These are phyloP conservation scores for Chionoecetes opilio DNA, from an alignment of 1,140 invertebrate genomes.

Conservation along the genomic window DNA sequence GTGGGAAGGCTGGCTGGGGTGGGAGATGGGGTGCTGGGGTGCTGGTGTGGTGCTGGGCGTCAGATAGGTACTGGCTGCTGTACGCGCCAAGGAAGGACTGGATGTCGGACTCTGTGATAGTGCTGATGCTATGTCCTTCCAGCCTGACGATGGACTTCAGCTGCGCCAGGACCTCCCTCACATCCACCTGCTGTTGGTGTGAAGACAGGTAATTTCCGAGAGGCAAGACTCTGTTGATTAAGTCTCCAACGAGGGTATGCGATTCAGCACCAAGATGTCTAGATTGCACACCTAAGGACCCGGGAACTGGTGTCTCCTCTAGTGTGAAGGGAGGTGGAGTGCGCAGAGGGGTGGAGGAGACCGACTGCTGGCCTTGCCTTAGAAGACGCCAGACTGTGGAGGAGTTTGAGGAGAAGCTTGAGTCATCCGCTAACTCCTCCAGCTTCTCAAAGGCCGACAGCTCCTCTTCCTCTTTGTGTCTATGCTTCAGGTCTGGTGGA, in stretches of 20 bases:
- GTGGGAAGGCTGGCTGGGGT: background rate
- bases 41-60: conserved; percentile 41
- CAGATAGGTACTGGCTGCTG: background rate
- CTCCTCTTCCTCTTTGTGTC: conserved; percentile 84
- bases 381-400: conserved; percentile 87
- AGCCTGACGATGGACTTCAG: conserved; percentile 56
- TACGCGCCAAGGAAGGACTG: conserved; percentile 32
- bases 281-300: background rate
- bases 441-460: conserved; percentile 89
- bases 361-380: conserved; percentile 82
- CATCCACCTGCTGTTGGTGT: conserved; percentile 11
- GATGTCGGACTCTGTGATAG: conserved; percentile 53
- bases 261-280: background rate
- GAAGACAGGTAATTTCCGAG: background rate
- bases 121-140: conserved; percentile 38
- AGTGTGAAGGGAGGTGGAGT: background rate
- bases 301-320: background rate
- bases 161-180: conserved; percentile 60
- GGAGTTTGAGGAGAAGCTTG: conserved; percentile 89
- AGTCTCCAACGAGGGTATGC: background rate
- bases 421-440: conserved; percentile 88
- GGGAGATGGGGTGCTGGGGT: conserved; percentile 42
- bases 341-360: conserved; percentile 83
- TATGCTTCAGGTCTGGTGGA: conserved; percentile 52
- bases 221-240: background rate